phyloP scores from a whole-genome alignment of 2,888 invertebrate genomes.

The Antheraea assamensis region DNA sequence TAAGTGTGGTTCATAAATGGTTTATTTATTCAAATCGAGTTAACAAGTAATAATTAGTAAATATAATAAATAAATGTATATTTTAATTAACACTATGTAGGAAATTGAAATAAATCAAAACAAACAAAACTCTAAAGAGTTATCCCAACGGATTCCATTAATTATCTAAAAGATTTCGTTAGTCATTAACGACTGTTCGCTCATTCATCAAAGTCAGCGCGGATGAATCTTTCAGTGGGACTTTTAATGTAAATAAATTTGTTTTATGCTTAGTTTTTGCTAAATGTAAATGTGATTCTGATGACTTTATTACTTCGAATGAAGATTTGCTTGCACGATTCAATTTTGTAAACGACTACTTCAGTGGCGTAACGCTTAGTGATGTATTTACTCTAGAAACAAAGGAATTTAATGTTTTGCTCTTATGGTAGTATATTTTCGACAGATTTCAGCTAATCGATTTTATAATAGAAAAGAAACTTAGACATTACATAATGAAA shows the following conservation, averaged over 20 bases:
- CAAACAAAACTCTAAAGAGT: constrained; percentile 3
- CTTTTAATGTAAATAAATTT: constrained; percentile 10
- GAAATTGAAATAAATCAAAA: neutral
- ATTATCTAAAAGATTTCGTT: constrained; percentile 11
- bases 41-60: neutral
- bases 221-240: constrained; percentile 1
- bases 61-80: neutral
- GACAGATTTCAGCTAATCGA: neutral
- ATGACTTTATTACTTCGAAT: constrained; percentile 1
- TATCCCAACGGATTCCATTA: neutral
- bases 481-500: neutral
- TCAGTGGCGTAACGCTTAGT: neutral
- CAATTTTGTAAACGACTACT: neutral
- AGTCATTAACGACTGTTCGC: constrained; percentile 5
- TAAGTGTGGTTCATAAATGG: too few relatives aligned
- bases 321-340: neutral
- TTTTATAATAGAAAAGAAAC: neutral
- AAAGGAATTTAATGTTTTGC: neutral
- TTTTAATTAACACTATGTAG: neutral
- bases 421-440: neutral
- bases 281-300: neutral
- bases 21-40: neutral
- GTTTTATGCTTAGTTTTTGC: neutral
- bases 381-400: neutral
- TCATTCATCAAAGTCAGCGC: neutral